These are phyloP conservation scores for Stomatorhinus walkeri DNA, from an alignment of 2,797 vertebrate genomes.

Conservation along the genomic window DNA sequence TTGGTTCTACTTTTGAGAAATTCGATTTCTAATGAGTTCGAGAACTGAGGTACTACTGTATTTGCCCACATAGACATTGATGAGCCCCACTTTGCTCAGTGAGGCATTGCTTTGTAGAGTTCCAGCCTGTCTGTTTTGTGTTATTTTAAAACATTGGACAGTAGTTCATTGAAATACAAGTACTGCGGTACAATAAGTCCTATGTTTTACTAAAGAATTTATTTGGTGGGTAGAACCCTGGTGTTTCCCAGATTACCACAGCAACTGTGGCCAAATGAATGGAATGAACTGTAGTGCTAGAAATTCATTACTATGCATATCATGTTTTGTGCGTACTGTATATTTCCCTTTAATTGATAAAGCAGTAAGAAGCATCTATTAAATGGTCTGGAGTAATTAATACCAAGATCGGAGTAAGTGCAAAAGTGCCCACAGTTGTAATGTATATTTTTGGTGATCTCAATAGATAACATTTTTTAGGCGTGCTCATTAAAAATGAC, in stretches of 20 bases:
- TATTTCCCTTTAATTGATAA: conserved; percentile 11
- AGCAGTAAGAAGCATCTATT: not conserved
- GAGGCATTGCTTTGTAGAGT: not conserved
- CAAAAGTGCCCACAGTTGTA: not conserved
- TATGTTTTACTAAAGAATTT: not conserved
- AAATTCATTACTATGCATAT: conserved; percentile 2
- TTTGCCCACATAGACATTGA: not conserved
- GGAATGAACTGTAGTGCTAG: not conserved
- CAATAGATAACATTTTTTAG: not conserved
- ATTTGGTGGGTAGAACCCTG: not conserved
- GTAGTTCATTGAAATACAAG: not conserved
- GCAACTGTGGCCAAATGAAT: not conserved
- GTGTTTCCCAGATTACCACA: not conserved
- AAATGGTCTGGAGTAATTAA: conserved; percentile 8
- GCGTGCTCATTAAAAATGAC: not conserved
- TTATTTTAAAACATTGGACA: not conserved
- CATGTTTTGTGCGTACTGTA: not conserved
- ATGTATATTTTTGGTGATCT: not conserved
- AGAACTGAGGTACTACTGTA: no score
- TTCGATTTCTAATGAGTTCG: no score
- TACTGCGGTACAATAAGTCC: not conserved
- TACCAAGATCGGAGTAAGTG: conserved; percentile 8
- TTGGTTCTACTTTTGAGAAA: no score
- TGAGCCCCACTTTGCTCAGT: not conserved
- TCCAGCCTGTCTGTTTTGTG: not conserved